Percentiles rank a stretch among this genome's conserved stretches.
phyloP scores from a whole-genome alignment of 2,113 vertebrate species.

The Falcunculus frontatus region DNA sequence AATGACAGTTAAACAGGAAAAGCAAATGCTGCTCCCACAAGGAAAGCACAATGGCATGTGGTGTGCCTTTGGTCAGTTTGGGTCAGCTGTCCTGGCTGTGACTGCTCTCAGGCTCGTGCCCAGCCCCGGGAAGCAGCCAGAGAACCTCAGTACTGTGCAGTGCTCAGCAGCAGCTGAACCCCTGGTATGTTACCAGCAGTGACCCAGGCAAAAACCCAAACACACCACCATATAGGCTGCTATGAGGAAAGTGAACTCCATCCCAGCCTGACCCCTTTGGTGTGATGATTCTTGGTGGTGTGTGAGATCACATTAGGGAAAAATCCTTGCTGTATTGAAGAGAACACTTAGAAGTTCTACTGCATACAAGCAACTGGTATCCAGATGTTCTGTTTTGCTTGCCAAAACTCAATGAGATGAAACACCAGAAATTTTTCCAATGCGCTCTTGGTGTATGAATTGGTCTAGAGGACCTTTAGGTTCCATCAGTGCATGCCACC shows the following conservation, averaged over 20 bases:
- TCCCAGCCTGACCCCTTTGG: not conserved
- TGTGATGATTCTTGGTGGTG: not conserved
- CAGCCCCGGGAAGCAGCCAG: fast-evolving
- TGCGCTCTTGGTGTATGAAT: not conserved
- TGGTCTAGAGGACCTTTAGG: not conserved
- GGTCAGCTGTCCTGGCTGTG: not conserved
- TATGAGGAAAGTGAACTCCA: not conserved
- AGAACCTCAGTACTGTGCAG: not conserved
- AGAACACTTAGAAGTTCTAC: not conserved
- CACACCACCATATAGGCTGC: not conserved
- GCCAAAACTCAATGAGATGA: not conserved
- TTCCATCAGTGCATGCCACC: not conserved
- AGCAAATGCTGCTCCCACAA: not conserved
- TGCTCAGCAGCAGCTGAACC: not conserved
- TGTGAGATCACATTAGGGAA: not conserved
- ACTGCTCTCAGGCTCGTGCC: not conserved
- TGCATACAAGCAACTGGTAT: not conserved
- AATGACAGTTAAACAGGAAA: not conserved
- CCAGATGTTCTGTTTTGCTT: not conserved
- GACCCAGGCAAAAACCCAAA: not conserved
- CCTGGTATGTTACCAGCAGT: fast-evolving
- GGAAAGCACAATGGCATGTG: not conserved
- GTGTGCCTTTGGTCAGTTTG: not conserved
- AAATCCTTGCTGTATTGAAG: not conserved
- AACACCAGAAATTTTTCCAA: not conserved